These are phyloP conservation scores for Ectemnius continuus DNA, from an alignment of 2,888 invertebrate species.

Conservation along the genomic window DNA sequence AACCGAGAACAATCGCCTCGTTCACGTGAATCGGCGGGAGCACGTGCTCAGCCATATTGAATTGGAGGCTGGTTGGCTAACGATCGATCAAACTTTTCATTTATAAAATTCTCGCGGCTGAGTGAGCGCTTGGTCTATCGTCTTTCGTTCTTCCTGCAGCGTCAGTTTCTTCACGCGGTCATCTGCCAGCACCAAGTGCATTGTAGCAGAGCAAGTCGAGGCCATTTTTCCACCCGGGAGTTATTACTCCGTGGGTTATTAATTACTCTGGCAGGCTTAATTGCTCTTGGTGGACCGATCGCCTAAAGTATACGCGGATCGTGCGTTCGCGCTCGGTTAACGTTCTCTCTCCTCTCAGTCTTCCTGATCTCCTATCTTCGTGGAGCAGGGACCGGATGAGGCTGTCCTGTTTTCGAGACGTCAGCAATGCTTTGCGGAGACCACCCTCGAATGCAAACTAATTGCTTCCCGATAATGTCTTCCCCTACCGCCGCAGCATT, in stretches of 20 bases:
- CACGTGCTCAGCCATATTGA: too few relatives aligned
- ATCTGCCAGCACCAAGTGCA: slow-evolving; percentile 10
- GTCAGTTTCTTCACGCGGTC: slow-evolving; percentile 1
- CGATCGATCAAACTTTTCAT: slow-evolving; percentile 17
- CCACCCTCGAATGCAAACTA: slow-evolving; percentile 38
- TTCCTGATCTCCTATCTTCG: not conserved
- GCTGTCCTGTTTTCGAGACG: slow-evolving; percentile 8
- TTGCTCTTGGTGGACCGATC: slow-evolving; percentile 52
- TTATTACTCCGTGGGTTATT: slow-evolving; percentile 58
- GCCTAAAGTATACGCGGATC: slow-evolving; percentile 49
- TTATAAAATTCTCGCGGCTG: slow-evolving; percentile 24
- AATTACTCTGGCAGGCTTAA: slow-evolving; percentile 62
- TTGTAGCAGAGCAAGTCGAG: too few relatives aligned
- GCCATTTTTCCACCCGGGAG: slow-evolving; percentile 32
- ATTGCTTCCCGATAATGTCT: slow-evolving; percentile 44
- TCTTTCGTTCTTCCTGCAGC: not conserved
- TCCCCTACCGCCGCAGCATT: not conserved
- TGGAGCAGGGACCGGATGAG: too few relatives aligned
- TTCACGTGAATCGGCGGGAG: too few relatives aligned
- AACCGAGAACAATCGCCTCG: too few relatives aligned
- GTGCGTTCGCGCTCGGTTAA: slow-evolving; percentile 17
- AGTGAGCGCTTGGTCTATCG: not conserved
- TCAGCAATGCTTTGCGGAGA: slow-evolving; percentile 20
- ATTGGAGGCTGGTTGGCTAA: too few relatives aligned
- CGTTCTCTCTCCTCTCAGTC: not conserved